Conservation (phyloP, 2,888 invertebrate genomes). For the Parnassius apollo region DNA sequence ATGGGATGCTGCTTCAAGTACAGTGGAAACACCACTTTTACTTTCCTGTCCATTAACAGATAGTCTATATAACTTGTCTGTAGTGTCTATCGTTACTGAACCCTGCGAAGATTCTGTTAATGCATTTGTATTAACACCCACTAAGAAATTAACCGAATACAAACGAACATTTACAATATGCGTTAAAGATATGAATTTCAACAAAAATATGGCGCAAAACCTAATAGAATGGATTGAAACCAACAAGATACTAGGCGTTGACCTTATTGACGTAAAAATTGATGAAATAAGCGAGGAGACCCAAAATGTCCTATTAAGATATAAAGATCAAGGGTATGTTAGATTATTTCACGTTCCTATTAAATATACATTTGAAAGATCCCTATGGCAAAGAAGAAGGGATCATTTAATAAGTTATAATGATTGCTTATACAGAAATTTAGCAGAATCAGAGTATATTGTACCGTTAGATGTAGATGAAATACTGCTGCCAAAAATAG, state of each 20-base stretch:
- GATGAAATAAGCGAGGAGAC: constrained; percentile 80
- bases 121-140: constrained; percentile 56
- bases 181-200: constrained; percentile 86
- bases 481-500: constrained; percentile 84
- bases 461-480: constrained; percentile 88
- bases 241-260: constrained; percentile 85
- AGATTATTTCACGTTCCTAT: constrained; percentile 77
- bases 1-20: constrained; percentile 76
- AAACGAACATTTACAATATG: constrained; percentile 83
- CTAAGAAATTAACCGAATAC: constrained; percentile 34
- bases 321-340: constrained; percentile 72
- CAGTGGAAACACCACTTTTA: constrained; percentile 80
- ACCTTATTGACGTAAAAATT: constrained; percentile 84
- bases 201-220: constrained; percentile 81
- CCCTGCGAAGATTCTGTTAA: constrained; percentile 75
- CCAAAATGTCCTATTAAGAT: constrained; percentile 78
- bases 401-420: constrained; percentile 89
- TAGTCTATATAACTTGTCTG: constrained; percentile 53
- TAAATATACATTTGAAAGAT: constrained; percentile 61
- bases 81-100: constrained; percentile 73
- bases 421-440: constrained; percentile 88
- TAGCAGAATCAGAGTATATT: constrained; percentile 83
- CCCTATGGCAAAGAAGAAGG: constrained; percentile 84
- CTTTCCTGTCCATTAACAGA: constrained; percentile 83
- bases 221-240: constrained; percentile 88